Base-by-base conservation (phyloP, 2,888 invertebrate genomes). In the Glyphotaelius pellucidus region DNA sequence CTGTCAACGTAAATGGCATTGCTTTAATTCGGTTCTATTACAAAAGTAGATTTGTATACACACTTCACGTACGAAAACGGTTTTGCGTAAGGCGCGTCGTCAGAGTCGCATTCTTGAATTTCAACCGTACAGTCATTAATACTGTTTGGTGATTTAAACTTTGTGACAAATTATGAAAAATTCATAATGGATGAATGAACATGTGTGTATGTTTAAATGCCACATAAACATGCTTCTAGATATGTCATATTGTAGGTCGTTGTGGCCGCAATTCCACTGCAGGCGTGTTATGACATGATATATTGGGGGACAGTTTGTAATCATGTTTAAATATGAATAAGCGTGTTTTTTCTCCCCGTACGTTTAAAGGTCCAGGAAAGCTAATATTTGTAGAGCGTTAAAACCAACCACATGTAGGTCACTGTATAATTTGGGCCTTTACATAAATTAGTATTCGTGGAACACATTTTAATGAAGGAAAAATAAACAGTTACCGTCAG, bases 241-340 rank as follows among this genome's bases (percentile, higher is more conserved):
- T 87, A 32, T 9, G 87, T 52, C 87, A 87, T 67, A 19, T 11
- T 67, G 67, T 87, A 87, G 14, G 86, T 15, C 32, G 87, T 14
- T n/a, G 67, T 31, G 31, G 32, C 67, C 47, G 25, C 67, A n/a
- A 32, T 87, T 31, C 32, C 87, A 86, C 30, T n/a, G 30, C 52
- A 30, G 30, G 67, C 32, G 19, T 52, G 32, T 32, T 87, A 11
- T 35, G 87, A 52, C 87, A 87, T 87, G 87, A 87, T 87, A 67
- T 87, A 87, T 87, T 87, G 52, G 87, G 52, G 30, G 87, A 87
- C 87, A 19, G 47, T 87, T 38, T 67, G 67, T 87, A 87, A 87
- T 67, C 87, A 31, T 67, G 32, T 87, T 87, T 87, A 87, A 86
- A 87, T 87, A 87, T 52, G 87, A 87, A 87, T 30, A 30, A 87